Base-by-base conservation (phyloP, 1,140 invertebrate species). In the Plectrocnemia conspersa region DNA sequence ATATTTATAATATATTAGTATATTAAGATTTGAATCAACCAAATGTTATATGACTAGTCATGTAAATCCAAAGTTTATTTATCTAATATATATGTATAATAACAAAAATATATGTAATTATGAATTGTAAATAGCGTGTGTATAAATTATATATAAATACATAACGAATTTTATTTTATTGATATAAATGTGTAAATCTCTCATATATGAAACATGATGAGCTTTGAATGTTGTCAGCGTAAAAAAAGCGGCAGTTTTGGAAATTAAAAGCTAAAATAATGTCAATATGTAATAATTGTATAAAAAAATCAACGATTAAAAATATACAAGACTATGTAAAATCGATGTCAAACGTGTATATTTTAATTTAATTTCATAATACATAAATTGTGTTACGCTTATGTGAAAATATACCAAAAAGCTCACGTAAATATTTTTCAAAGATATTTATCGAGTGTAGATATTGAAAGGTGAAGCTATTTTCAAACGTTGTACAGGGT, bases 401-500 rank as follows among this genome's bases (percentile, higher is more conserved):
- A n/a, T n/a, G n/a, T n/a, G n/a, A n/a, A n/a, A n/a, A n/a, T n/a
- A n/a, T n/a, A n/a, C n/a, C n/a, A n/a, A n/a, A n/a, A n/a, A n/a
- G n/a, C n/a, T n/a, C n/a, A n/a, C 16, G 16, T 13, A 25, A 27
- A 45, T 45, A 45, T n/a, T n/a, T 15, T 15, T 16, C 35, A 38
- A 38, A 38, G 35, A 38, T 7, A 9, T 38, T 13, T 38, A 38
- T 38, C n/a, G n/a, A n/a, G n/a, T n/a, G n/a, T n/a, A n/a, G n/a
- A 50, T 38, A 38, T 38, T 24, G 33, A 35, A 58, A 49, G 50
- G 45, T 54, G 50, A 54, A 45, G 50, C 42, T 59, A 54, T 59
- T 33, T 59, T 59, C 41, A 40, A 59, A 54, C 40, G 33, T 59
- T 59, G 52, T 54, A 59, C 57, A 59, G 57, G 57, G 57, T 59